Evolutionary conservation across 2,888 invertebrate species (phyloP).

Genomic region (Hyalella azteca): DNA sequence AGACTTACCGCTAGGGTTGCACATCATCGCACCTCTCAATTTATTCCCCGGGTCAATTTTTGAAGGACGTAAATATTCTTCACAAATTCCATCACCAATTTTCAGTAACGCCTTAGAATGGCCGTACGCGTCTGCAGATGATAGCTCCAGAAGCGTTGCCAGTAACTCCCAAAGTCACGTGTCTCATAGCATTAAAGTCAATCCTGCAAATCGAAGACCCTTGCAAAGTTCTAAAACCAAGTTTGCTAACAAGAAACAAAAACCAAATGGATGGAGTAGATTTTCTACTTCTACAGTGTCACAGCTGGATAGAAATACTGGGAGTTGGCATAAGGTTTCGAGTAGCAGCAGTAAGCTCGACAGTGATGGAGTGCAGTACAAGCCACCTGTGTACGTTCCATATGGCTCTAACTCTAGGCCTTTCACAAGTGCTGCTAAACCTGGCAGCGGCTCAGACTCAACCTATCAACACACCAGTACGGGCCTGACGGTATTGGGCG

Average conservation of each 20-base stretch:
- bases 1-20: not conserved
- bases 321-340: conserved; percentile 50
- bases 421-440: not conserved
- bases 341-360: conserved; percentile 40
- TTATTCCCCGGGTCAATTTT: not conserved
- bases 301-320: conserved; percentile 48
- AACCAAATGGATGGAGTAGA: conserved; percentile 45
- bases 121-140: not conserved
- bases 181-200: not conserved
- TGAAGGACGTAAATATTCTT: not conserved
- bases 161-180: not conserved
- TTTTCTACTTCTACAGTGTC: conserved; percentile 49
- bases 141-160: not conserved
- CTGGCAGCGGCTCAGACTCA: not conserved
- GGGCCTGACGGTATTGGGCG: conserved; percentile 52
- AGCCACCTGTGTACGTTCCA: not conserved
- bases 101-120: conserved; percentile 24
- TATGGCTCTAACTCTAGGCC: not conserved
- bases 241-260: not conserved
- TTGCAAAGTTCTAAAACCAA: not conserved
- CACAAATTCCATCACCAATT: not conserved
- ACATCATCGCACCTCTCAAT: not conserved
- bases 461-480: conserved; percentile 40
- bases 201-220: not conserved
- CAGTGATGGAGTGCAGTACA: not conserved